Base-by-base conservation (phyloP, 2,113 vertebrate genomes). In the Ptyas mucosa region DNA sequence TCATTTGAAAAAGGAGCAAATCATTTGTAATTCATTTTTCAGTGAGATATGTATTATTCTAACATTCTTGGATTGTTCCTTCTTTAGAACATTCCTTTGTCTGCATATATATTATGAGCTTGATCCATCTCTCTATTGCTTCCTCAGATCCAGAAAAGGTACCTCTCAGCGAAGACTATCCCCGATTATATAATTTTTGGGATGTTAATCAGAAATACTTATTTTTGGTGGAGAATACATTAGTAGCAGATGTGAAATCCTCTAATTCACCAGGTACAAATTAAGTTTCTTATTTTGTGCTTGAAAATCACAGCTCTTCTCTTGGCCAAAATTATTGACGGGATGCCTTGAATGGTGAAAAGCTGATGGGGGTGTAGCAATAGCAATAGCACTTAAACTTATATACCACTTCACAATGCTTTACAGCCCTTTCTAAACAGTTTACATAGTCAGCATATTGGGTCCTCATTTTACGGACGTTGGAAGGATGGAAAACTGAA, bases 141-240 rank as follows among this genome's bases (percentile, higher is more conserved):
- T 64, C 58, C 58, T 29, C 10, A 61, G 2, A 61, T 26, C 9
- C 58, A 61, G 24, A 23, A 57, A 1, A 0, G 5, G 7, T 0
- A 20, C 20, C 0, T 7, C 0, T 57, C 6, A 23, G 4, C 0
- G 55, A 23, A 57, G 1, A 1, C 6, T 0, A 2, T 57, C 7
- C 26, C 26, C 58, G 26, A 64, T 12, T 29, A 3, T 64, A 5
- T 12, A 64, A 64, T 29, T 29, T 64, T 29, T 64, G 58, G 58
- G 58, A 64, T 64, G 10, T 29, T 64, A 0, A 64, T 64, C 9
- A 64, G 10, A 64, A 64, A 64, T 64, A 64, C 58, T 64, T 64
- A 4, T 64, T 29, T 64, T 64, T 64, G 58, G 9, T 64, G 58
- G 10, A 64, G 3, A 64, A 64, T 10, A 5, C 11, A 3, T 64